Base-by-base conservation (phyloP, 2,888 invertebrate species). In the Polyommatus icarus region DNA sequence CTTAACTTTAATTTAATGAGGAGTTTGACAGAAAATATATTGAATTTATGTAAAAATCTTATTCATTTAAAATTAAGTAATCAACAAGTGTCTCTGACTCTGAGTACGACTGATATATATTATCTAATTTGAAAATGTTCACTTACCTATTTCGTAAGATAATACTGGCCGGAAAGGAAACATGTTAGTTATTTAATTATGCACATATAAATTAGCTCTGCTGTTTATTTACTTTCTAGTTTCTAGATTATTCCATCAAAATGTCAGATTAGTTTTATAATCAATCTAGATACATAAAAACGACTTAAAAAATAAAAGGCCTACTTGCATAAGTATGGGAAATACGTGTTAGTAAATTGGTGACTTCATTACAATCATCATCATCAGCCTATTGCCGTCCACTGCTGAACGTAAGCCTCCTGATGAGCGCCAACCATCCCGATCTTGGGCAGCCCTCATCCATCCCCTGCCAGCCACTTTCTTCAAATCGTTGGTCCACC, bases 291-390 rank as follows among this genome's bases (percentile, higher is more conserved):
- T 54, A 54, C 54, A 54, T 54, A 54, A 54, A 59, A n/a, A 6
- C 3, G 3, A 59, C 59, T 20, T 7, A 20, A 0, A 10, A 24
- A 61, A 24, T 61, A 24, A 61, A 61, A 20, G 8, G 12, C 24
- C 12, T 61, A 24, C 24, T 61, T 24, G 61, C 24, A 61, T 61
- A 24, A 12, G 12, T 54, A 15, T 54, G 24, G 18, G 18, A 32
- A 67, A 67, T 29, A n/a, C n/a, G 29, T 67, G 67, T 67, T 67
- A 32, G 61, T 67, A 15, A 67, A 32, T 67, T 5, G 67, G 67
- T 67, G 29, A n/a, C 20, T 59, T 20, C 3, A 59, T 18, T 18
- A 18, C 54, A 46, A 46, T 46, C 46, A 46, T 46, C 12, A 46
- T 46, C 46, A 46, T 40, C 40, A 40, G 7, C 36, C 36, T 40